Base-by-base conservation (phyloP, 2,113 vertebrate species). In the Rafetus swinhoei region DNA sequence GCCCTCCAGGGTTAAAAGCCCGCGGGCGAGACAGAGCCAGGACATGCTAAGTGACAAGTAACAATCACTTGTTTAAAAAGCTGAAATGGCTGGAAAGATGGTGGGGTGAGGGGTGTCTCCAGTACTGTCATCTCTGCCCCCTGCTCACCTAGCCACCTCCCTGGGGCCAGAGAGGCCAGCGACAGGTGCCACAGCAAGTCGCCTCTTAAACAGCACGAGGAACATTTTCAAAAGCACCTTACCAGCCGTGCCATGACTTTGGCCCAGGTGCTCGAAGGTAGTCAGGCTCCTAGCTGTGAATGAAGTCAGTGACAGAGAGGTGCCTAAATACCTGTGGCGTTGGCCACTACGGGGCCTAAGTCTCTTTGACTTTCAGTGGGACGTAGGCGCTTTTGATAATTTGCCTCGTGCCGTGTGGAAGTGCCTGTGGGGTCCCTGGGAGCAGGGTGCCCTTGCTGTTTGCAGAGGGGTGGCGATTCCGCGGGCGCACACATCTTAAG, bases 91-190 rank as follows among this genome's bases (percentile, higher is more conserved):
- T 24, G 60, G 93, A 27, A 74, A 80, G 32, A 83, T 72, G 45
- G 72, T 1, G 6, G 0, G 0, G 2, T 0, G 0, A 24, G 45
- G 45, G 53, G 53, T 14, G 55, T 16, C n/a, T 19, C 74, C 53
- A 55, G 69, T 45, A 77, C 50, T 59, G 35, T 84, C 13, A 25
- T 29, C 18, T 15, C 59, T 79, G 82, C 8, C 50, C 50, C 9
- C 6, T 27, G 50, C 29, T n/a, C 7, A 35, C 65, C n/a, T 35
- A 16, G 19, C 65, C 32, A 19, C 65, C n/a, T 21, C 32, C 65
- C 19, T 35, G 7, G 35, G 65, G 32, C n/a, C 32, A 72, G 32
- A 72, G 29, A 35, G n/a, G 65, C 35, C 65, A 35, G 32, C n/a
- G 12, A 72, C 65, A 72, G n/a, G 65, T 18, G 21, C 16, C n/a